Evolutionary conservation across 2,113 vertebrate genomes (phyloP).

Genomic region (Phalacrocorax pelagicus): DNA sequence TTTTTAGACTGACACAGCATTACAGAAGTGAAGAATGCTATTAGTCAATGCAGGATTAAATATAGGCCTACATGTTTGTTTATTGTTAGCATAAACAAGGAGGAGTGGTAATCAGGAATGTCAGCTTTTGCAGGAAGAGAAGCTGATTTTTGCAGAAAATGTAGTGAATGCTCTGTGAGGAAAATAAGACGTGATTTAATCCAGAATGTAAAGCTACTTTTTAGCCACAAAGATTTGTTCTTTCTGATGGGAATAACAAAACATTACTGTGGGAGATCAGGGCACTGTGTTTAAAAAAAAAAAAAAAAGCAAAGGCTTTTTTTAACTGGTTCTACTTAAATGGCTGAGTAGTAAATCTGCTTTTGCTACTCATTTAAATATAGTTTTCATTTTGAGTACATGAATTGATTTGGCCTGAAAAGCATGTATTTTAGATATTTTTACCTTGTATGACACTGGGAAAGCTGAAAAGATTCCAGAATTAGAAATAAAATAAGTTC

Average conservation of each 20-base stretch:
- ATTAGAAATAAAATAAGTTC: background rate
- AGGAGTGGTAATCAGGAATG: background rate
- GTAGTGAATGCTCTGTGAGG: background rate
- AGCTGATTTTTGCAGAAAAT: background rate
- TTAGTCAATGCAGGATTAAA: constrained; percentile 1
- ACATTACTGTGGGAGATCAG: background rate
- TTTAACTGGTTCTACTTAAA: background rate
- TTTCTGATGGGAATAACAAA: background rate
- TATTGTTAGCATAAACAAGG: background rate
- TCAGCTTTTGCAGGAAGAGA: background rate
- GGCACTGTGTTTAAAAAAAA: background rate
- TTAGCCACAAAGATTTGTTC: background rate
- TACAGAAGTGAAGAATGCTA: background rate
- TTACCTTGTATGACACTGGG: background rate
- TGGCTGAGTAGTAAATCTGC: background rate
- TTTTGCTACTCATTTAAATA: background rate
- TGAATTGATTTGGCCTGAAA: background rate
- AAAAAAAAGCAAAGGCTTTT: background rate
- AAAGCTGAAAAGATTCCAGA: background rate
- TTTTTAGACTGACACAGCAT: background rate
- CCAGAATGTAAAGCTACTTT: background rate
- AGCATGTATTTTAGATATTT: background rate
- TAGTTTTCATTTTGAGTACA: background rate
- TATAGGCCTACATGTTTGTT: background rate
- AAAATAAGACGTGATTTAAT: background rate